Evolutionary conservation across 1,140 invertebrate species (phyloP), one percentile per base, ranked within the genome.

Genomic region (Listronotus bonariensis): DNA sequence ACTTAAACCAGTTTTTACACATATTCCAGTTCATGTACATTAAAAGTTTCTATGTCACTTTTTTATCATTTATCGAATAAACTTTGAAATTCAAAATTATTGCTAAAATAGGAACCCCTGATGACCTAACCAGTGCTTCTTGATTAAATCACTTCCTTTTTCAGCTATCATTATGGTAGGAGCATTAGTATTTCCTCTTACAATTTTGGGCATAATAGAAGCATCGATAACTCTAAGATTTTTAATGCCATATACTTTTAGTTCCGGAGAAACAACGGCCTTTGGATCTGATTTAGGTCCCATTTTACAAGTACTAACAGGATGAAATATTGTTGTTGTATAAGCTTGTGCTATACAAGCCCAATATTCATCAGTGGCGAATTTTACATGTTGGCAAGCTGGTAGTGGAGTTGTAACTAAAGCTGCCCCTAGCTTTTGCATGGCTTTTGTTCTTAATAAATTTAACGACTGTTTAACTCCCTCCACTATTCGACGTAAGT

Each of bases 131-230:
- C 75, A 78, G 3, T 43, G 68, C 1, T 82, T 72, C 65, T 86
- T 86, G 20, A 89, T 85, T 69, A 88, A 77, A 75, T 89, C 87
- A 26, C 85, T 80, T 3, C 82, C 86, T 74, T 87, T 88, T 74
- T 90, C 88, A 0, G 81, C 88, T 32, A 90, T 87, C 88, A 89
- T 89, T 8, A 89, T 86, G 3, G 79, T 79, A 0, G 87, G 83
- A 4, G 86, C 87, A 68, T 87, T 87, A 0, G 87, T 86, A 71
- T 89, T 87, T 7, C 86, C 86, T 32, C 82, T 79, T 4, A 82
- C 77, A 51, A 87, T 82, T 34, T 77, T 77, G 2, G 86, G 86
- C 78, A 80, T 79, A 48, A 80, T 77, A 0, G 78, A 79, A 10
- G 77, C 73, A 70, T 80, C 79, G 20, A 77, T 74, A 1, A 80